Evolutionary conservation across 53 echinoderm and acorn worm species (phyloP), one percentile per base, ranked within the genome.

Genomic region (Henricia sp.): DNA sequence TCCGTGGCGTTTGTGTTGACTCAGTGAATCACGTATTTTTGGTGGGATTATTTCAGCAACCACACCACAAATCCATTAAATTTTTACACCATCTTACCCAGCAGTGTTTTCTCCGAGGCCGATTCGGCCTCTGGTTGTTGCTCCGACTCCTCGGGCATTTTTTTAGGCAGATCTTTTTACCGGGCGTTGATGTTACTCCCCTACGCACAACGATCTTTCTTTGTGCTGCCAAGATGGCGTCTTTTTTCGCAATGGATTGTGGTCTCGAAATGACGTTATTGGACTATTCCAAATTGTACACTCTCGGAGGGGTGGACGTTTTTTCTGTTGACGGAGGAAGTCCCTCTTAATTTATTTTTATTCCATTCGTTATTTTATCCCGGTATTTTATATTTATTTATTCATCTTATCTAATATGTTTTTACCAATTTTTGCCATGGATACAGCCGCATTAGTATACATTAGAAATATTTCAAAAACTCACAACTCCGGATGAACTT

Each of bases 91-190:
- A 88, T 19, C 85, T 77, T 94, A 97, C 97, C 97, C 76, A 97
- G 88, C 17, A 92, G 68, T 72, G 40, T 86, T 83, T 94, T 94
- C 68, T 94, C 94, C 86, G 85, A 67, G 83, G 92, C 82, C 88
- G 73, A 72, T 39, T 85, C 82, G 77, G 85, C 92, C 90, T 94
- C 84, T 77, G 90, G 92, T 67, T 94, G 97, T 67, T 97, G 88
- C 92, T 97, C 94, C 72, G 76, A 87, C 92, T 92, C 97, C 91
- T 92, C 94, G 89, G 94, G 92, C 94, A 96, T 96, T 48, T 80
- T 90, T 92, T 86, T 84, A 87, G 88, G 93, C 83, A 87, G 94
- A 85, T 94, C 88, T 97, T 93, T 90, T 88, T 90, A 84, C 87
- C 90, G 71, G 86, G 88, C 85, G 50, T 70, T 80, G 83, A 78